Percentiles rank a stretch among this genome's conserved stretches.
Evolutionary conservation across 2,113 vertebrate species (phyloP).

Genomic region (human (Homo sapiens)): DNA sequence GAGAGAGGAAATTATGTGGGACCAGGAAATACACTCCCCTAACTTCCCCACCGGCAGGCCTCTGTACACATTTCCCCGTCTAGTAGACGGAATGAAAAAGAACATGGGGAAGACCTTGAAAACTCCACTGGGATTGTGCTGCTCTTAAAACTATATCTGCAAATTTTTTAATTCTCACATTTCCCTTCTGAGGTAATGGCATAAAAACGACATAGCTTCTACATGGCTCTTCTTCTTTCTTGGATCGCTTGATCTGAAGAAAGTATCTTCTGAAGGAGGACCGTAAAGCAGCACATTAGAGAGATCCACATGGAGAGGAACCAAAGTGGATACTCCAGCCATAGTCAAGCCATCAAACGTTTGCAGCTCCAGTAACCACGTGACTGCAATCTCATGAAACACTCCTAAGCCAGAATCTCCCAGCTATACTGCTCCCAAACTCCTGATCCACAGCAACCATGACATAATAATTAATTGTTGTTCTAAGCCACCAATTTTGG

Average conservation of each 20-base stretch:
- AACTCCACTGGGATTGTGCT: fast-evolving
- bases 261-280: neutral
- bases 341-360: neutral
- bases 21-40: neutral
- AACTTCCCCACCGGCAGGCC: neutral
- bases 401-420: neutral
- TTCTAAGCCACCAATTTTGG: neutral
- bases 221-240: neutral
- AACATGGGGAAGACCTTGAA: neutral
- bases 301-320: neutral
- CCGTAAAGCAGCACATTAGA: neutral
- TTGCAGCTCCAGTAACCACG: neutral
- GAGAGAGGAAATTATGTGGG: neutral
- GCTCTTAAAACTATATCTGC: neutral
- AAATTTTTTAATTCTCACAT: neutral
- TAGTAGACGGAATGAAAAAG: neutral
- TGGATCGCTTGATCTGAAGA: neutral
- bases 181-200: neutral
- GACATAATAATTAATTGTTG: neutral
- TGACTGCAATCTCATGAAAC: neutral
- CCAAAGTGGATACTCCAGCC: neutral
- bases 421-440: neutral
- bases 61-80: neutral
- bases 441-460: neutral
- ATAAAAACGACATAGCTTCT: neutral